Evolutionary conservation across 1,140 invertebrate species (phyloP).

Genomic region (Brachionus plicatilis): DNA sequence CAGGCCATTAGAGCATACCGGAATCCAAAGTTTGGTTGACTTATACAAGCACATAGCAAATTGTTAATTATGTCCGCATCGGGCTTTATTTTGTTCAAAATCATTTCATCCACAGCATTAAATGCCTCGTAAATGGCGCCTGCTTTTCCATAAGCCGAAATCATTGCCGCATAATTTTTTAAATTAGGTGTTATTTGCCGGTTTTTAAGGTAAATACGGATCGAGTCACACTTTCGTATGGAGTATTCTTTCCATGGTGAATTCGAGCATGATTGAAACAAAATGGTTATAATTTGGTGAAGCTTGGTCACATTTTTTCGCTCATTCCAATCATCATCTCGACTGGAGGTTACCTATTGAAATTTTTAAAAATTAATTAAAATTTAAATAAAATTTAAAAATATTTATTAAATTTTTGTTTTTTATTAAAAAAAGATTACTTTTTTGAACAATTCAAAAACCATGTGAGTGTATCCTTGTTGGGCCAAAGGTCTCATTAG

Average conservation of each 20-base stretch:
- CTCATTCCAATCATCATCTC: constrained; percentile 30
- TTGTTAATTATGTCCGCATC: background rate
- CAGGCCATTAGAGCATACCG: constrained; percentile 36
- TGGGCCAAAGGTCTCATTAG: constrained; percentile 1
- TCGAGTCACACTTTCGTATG: constrained; percentile 31
- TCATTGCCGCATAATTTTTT: constrained; percentile 30
- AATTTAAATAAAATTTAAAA: too few relatives aligned
- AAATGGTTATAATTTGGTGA: constrained; percentile 25
- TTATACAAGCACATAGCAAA: constrained; percentile 32
- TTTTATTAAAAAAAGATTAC: background rate
- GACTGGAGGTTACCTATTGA: background rate
- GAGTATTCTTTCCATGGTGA: constrained; percentile 33
- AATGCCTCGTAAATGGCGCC: constrained; percentile 29
- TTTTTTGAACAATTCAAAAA: constrained; percentile 35
- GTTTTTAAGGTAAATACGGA: constrained; percentile 16
- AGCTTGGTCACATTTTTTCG: background rate
- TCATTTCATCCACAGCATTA: constrained; percentile 34
- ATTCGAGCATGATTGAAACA: constrained; percentile 21
- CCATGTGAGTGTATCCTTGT: constrained; percentile 37
- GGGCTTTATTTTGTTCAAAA: constrained; percentile 1
- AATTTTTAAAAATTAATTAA: background rate
- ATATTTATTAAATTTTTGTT: too few relatives aligned
- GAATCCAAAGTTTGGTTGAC: constrained; percentile 10
- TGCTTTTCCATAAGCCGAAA: constrained; percentile 21
- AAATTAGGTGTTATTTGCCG: constrained; percentile 9